Evolutionary conservation across 2,888 invertebrate species (phyloP).

Genomic region (Morpho helenor): DNA sequence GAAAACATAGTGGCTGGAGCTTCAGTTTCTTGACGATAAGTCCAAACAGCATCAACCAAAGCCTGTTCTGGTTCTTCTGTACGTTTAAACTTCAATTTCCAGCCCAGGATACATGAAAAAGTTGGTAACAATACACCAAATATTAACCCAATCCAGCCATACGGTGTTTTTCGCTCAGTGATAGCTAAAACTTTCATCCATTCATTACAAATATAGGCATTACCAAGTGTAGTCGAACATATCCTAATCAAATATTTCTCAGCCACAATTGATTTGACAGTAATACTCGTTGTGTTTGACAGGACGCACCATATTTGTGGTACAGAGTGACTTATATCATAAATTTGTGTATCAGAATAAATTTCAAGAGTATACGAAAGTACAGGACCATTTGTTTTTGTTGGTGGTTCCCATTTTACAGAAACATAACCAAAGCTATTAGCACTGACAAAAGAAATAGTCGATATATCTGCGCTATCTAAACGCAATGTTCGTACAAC

Average conservation of each 20-base stretch:
- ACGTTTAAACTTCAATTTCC: conserved; percentile 24
- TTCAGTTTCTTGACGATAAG: conserved; percentile 43
- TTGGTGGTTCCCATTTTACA: conserved; percentile 56
- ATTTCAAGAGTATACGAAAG: conserved; percentile 59
- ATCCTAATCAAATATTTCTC: conserved; percentile 41
- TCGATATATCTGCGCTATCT: conserved; percentile 48
- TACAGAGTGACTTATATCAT: conserved; percentile 35
- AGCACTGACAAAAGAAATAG: conserved; percentile 33
- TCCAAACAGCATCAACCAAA: conserved; percentile 45
- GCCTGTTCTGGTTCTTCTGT: conserved; percentile 33
- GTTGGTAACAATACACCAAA: conserved; percentile 45
- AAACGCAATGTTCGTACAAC: conserved; percentile 52
- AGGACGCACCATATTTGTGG: conserved; percentile 52
- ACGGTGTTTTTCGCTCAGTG: conserved; percentile 28
- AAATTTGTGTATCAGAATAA: conserved; percentile 38
- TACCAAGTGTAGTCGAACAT: conserved; percentile 43
- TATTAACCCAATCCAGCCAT: conserved; percentile 46
- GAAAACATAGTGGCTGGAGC: conserved; percentile 48
- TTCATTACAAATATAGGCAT: conserved; percentile 37
- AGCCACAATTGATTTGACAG: conserved; percentile 34
- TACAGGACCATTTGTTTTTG: conserved; percentile 56
- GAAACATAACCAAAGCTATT: conserved; percentile 40
- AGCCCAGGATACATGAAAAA: conserved; percentile 40
- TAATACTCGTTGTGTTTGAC: conserved; percentile 32
- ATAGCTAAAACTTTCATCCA: conserved; percentile 28